These are phyloP conservation scores for Pachyuromys duprasi DNA, from an alignment of 2,797 vertebrate species.

Conservation along the genomic window DNA sequence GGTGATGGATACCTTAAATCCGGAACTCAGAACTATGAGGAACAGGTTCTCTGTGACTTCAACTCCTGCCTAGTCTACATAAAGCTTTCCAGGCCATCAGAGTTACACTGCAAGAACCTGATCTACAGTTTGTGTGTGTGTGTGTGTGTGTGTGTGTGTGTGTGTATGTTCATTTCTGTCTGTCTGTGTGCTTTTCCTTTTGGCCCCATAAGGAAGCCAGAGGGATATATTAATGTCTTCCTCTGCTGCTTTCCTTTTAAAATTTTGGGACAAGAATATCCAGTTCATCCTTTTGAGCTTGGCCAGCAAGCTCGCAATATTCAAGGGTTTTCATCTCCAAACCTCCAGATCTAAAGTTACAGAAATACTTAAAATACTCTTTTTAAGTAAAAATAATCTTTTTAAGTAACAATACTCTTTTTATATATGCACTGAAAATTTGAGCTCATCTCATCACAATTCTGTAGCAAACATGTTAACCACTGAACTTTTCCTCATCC, in stretches of 20 bases:
- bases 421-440: neutral
- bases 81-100: neutral
- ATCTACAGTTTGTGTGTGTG: too few relatives aligned
- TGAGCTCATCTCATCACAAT: too few relatives aligned
- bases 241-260: neutral
- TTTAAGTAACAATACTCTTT: too few relatives aligned
- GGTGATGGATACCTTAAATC: neutral
- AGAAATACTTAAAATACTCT: too few relatives aligned
- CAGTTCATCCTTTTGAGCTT: neutral
- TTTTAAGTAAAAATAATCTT: too few relatives aligned
- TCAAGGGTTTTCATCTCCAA: fast-evolving
- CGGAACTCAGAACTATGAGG: too few relatives aligned
- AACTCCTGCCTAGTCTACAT: neutral
- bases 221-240: neutral
- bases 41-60: neutral
- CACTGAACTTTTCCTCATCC: neutral
- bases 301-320: too few relatives aligned
- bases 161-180: neutral
- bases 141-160: neutral
- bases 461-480: neutral
- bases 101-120: neutral
- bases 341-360: neutral
- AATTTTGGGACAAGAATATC: neutral
- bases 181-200: neutral
- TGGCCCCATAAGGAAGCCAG: neutral